phyloP scores from a whole-genome alignment of 2,797 vertebrate genomes.

The Sebastes aleutianus region DNA sequence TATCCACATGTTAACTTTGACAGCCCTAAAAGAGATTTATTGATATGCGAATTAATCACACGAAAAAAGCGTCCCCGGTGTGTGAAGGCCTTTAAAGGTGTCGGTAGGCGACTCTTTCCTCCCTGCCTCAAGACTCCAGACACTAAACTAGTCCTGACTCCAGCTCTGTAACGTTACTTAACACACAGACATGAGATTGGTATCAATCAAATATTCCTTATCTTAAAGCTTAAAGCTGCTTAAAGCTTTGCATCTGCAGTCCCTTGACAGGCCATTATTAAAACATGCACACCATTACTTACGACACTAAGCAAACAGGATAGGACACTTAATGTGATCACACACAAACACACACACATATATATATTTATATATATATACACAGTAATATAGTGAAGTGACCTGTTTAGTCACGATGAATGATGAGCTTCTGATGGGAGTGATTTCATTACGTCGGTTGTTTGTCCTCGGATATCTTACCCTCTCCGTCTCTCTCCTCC shows the following conservation, averaged over 20 bases:
- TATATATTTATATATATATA: background rate
- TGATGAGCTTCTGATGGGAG: conserved; percentile 63
- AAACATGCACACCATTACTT: conserved; percentile 4
- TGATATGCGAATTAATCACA: no score
- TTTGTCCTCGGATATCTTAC: conserved; percentile 65
- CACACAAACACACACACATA: background rate
- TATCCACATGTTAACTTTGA: no score
- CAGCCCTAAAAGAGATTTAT: no score
- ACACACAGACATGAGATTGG: background rate
- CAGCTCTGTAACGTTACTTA: background rate
- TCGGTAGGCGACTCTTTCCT: background rate
- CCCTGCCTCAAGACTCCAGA: background rate
- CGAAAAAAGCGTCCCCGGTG: no score
- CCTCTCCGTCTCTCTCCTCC: conserved; percentile 13
- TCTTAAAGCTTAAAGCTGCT: background rate
- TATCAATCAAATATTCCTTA: background rate
- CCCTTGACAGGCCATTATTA: conserved; percentile 13
- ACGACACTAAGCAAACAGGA: background rate
- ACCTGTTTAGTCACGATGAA: conserved; percentile 59
- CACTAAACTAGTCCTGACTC: background rate
- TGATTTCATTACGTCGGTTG: conserved; percentile 64
- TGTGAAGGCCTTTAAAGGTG: background rate
- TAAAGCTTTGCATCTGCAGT: background rate
- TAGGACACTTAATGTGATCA: conserved; percentile 21
- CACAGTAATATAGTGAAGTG: conserved; percentile 40